Evolutionary conservation across 2,888 invertebrate genomes (phyloP).

Genomic region (Monopis laevigella): DNA sequence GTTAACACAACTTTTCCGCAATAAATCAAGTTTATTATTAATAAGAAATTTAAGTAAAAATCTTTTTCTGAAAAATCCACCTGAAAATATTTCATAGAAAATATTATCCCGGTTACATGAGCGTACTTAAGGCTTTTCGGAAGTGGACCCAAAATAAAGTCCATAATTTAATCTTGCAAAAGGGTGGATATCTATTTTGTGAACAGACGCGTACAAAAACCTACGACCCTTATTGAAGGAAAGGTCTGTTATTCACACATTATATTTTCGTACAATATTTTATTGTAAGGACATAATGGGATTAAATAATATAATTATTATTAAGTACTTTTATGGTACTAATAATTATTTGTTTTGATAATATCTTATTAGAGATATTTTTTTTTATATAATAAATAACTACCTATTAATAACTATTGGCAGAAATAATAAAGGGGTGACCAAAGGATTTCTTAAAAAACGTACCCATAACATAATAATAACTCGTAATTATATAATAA

Average conservation of each 20-base stretch:
- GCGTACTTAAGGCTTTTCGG: conserved; percentile 27
- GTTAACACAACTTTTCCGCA: no score
- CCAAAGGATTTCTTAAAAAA: no score
- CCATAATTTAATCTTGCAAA: conserved; percentile 52
- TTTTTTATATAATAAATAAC: no score
- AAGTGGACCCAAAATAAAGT: conserved; percentile 42
- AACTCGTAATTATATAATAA: no score
- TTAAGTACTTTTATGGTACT: neutral
- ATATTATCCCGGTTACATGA: conserved; percentile 4
- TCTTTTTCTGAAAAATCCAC: no score
- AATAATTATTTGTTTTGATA: neutral
- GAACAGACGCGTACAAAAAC: conserved; percentile 35
- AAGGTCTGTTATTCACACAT: conserved; percentile 41
- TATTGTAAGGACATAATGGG: conserved; percentile 24
- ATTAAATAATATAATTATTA: conserved; percentile 31
- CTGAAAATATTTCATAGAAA: conserved; percentile 3
- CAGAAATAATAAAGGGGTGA: no score
- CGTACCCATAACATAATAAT: no score
- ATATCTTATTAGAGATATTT: no score
- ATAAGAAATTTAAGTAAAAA: no score
- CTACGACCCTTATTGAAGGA: conserved; percentile 46
- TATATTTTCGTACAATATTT: conserved; percentile 43
- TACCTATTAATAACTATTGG: no score
- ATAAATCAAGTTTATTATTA: no score
- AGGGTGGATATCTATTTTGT: conserved; percentile 51